Evolutionary conservation across 2,888 invertebrate species (phyloP), one percentile per base, ranked within the genome.

Genomic region (Gastrophysa polygoni): DNA sequence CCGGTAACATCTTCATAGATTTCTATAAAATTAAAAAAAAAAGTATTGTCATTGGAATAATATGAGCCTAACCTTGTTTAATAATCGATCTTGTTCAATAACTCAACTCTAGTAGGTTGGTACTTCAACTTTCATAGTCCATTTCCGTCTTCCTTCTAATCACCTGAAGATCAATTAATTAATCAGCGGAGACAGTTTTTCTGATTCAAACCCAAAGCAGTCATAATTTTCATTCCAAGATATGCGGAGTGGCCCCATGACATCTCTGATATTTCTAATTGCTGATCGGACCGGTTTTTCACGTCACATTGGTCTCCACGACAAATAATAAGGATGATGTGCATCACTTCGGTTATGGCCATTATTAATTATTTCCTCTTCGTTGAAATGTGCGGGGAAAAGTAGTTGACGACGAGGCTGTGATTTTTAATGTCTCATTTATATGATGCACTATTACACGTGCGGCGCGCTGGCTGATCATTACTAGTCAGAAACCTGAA

Each of bases 261-360:
- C 38, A 38, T 38, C 38, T 6, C 38, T 38, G 38, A 38, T 38
- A 38, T 38, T 38, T 38, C 38, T 38, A 38, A 38, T 38, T 38
- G 38, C 38, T 38, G 14, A n/a, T 38, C 38, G 38, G 38, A 38
- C 38, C 38, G 38, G 38, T 38, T 38, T 38, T 38, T 38, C 32
- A 38, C 38, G 3, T 38, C 38, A 38, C 14, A 38, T n/a, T 11
- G 38, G 38, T n/a, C 38, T 38, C 38, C n/a, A 38, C 38, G 38
- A 38, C 38, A 38, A 38, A 38, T 38, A 38, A 38, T 38, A 38
- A 38, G 38, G 38, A 38, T 38, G 38, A 38, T 38, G 38, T 38
- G n/a, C 38, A 38, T 38, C 38, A 38, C 38, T 38, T 38, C 38
- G 38, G 38, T 38, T 38, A 38, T 38, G 38, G 38, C 11, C 14